Conservation (phyloP, 2,888 invertebrate genomes). For the Sminthurides aquaticus region DNA sequence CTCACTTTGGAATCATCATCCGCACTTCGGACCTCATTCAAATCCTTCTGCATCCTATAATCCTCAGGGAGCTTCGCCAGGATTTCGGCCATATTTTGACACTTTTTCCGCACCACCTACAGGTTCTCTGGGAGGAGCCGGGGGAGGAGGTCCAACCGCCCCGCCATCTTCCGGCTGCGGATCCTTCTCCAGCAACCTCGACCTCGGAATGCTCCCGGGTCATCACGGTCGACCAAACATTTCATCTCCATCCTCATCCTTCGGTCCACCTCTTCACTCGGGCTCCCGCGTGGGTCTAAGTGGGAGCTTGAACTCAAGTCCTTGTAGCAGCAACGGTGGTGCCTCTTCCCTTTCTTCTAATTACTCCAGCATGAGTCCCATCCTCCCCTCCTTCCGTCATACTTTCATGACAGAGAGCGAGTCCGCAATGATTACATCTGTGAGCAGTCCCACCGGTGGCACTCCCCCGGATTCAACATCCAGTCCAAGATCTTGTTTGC, state of each 20-base stretch:
- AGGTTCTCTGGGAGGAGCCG: conserved; percentile 1
- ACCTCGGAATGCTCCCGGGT: neutral
- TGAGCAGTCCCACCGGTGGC: conserved; percentile 31
- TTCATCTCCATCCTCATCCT: conserved; percentile 3
- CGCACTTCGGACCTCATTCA: conserved; percentile 9
- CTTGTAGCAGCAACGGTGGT: conserved; percentile 2
- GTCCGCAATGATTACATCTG: conserved; percentile 32
- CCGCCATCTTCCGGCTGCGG: conserved; percentile 17
- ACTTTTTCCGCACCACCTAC: neutral
- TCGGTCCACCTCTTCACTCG: neutral
- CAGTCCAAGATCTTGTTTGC: conserved; percentile 32
- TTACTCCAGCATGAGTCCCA: conserved; percentile 37
- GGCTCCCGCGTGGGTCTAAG: conserved; percentile 6
- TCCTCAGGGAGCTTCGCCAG: neutral
- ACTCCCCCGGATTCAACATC: conserved; percentile 54
- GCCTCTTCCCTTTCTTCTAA: conserved; percentile 1
- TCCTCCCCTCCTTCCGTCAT: conserved; percentile 42
- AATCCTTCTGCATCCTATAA: neutral
- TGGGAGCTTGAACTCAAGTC: conserved; percentile 1
- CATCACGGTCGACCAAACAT: neutral
- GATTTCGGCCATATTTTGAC: neutral
- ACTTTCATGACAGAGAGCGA: conserved; percentile 43
- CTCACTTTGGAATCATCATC: conserved; percentile 25
- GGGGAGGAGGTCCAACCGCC: conserved; percentile 8
- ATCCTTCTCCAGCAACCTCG: neutral